phyloP scores from a whole-genome alignment of 2,888 invertebrate genomes.

The Zele albiditarsus region DNA sequence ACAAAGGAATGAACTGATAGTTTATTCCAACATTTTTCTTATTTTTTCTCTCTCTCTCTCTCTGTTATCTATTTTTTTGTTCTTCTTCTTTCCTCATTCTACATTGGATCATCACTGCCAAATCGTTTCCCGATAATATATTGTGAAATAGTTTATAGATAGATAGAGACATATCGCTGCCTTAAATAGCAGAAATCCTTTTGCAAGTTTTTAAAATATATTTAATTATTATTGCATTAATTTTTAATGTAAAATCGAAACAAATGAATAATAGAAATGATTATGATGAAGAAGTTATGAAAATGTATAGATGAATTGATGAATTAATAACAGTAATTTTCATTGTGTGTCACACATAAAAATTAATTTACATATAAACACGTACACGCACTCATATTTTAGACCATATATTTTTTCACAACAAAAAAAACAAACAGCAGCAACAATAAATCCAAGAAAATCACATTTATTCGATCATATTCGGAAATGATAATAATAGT shows the following conservation, averaged over 20 bases:
- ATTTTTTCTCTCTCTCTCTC: too few relatives aligned
- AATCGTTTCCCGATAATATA: conserved; percentile 1
- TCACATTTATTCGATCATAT: conserved; percentile 21
- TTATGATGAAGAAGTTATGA: too few relatives aligned
- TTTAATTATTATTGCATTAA: background rate
- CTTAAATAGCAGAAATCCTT: conserved; percentile 8
- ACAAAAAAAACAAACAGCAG: conserved; percentile 3
- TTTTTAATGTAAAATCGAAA: background rate
- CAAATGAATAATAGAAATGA: background rate
- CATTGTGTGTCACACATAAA: background rate
- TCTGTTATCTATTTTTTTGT: background rate
- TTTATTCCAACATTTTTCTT: conserved; percentile 22
- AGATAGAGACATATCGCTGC: conserved; percentile 33
- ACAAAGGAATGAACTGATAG: conserved; percentile 6
- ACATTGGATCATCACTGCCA: conserved; percentile 34
- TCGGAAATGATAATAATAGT: background rate
- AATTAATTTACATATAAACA: background rate
- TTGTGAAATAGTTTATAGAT: conserved; percentile 5
- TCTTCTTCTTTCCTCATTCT: background rate
- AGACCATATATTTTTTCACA: conserved; percentile 41
- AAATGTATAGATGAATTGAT: background rate
- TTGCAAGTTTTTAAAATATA: conserved; percentile 7
- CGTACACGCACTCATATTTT: conserved; percentile 12
- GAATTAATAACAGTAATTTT: background rate
- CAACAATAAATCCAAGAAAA: background rate